Evolutionary conservation across 1,140 invertebrate genomes (phyloP), one percentile per base, ranked within the genome.

Genomic region (Maniola jurtina): DNA sequence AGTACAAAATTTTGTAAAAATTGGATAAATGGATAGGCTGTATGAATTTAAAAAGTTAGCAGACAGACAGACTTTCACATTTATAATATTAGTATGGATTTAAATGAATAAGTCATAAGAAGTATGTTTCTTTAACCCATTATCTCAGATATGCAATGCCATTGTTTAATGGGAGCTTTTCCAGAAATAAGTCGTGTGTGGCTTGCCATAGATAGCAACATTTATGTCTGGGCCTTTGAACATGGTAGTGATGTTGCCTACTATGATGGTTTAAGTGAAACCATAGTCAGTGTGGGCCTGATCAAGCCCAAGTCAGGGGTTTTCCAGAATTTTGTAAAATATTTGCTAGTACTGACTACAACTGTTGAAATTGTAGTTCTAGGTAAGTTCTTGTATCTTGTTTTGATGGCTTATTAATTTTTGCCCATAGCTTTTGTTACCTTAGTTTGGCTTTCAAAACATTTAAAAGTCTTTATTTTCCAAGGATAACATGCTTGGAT

Each of bases 181-280:
- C 96, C 98, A 64, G 97, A 98, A 85, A 98, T 99, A 73, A 95
- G 95, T 34, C 93, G 98, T 82, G 98, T 98, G 0, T 99, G 98
- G 98, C 88, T 99, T 15, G 97, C 98, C 33, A 97, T 99, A 79
- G 99, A 99, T 81, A 99, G 96, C 80, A 97, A 99, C 92, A 97
- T 99, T 73, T 99, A 99, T 92, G 93, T 99, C 2, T 99, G 98
- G 98, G 95, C 96, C 48, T 99, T 97, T 92, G 96, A 98, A 89
- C 94, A 97, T 85, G 96, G 96, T 35, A 93, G 94, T 69, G 97
- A 98, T 93, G 94, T 98, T 11, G 96, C 97, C 6, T 98, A 97
- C 90, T 98, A 96, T 91, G 97, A 98, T 93, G 97, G 97, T 0
- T 91, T 98, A 1, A 96, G 94, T 81, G 97, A 98, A 82, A 96